Evolutionary conservation across 30 jellyfish, hydroid and myxozoan species (phyloP).

Genomic region (Hydractinia symbiolongicarpus): DNA sequence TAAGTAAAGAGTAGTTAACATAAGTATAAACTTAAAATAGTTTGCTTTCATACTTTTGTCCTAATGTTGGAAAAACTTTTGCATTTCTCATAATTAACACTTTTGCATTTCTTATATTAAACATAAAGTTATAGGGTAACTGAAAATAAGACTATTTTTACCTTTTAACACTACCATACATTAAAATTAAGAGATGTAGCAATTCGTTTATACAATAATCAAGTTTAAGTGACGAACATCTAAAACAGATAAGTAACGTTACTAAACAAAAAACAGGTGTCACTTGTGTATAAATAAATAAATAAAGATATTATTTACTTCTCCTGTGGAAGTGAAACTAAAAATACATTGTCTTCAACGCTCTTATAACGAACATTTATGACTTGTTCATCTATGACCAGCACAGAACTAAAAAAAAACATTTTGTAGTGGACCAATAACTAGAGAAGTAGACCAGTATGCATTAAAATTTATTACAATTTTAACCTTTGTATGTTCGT

Average conservation of each 20-base stretch:
- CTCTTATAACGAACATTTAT: conserved; percentile 58
- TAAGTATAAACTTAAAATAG: too few relatives aligned
- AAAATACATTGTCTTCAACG: conserved; percentile 46
- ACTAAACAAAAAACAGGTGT: background rate
- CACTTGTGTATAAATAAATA: background rate
- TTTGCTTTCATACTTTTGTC: too few relatives aligned
- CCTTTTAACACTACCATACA: background rate
- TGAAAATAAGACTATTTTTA: background rate
- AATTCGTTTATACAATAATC: background rate
- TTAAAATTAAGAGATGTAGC: background rate
- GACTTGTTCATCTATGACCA: conserved; percentile 34
- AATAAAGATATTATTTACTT: conserved; percentile 25
- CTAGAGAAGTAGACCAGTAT: background rate
- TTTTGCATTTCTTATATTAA: too few relatives aligned
- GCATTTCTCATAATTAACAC: too few relatives aligned
- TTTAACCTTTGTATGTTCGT: conserved; percentile 60
- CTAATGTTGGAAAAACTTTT: too few relatives aligned
- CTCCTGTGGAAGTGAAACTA: conserved; percentile 67
- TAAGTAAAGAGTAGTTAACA: too few relatives aligned
- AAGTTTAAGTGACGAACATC: conserved; percentile 8
- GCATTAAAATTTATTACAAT: background rate
- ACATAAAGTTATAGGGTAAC: too few relatives aligned
- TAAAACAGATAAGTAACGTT: background rate
- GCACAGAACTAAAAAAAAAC: conserved; percentile 43
- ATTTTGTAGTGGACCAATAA: background rate